Evolutionary conservation across 2,888 invertebrate genomes (phyloP), one percentile per base, ranked within the genome.

Genomic region (Ethmia dodecea): DNA sequence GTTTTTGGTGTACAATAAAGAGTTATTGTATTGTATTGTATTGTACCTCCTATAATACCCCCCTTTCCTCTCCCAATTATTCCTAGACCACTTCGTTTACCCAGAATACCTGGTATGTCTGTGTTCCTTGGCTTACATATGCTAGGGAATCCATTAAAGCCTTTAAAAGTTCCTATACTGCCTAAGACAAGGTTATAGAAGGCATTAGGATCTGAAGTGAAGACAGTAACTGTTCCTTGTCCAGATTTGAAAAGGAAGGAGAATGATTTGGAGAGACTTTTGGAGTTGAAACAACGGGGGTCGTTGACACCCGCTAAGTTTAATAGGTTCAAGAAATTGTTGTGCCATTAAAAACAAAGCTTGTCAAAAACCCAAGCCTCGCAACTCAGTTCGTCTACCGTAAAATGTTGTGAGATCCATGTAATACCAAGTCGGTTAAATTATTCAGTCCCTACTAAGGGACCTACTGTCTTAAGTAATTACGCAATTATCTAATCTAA

Each of bases 261-360:
- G 8, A 52, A 45, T 22, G 44, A 69, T 25, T 34, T 62, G 25
- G 45, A 57, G 25, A 73, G 60, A 35, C 54, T 81, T 3, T 10
- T 56, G 5, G 53, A 70, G 8, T 46, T 80, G 22, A 72, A 57
- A 35, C 61, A 39, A 10, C 58, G 50, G 33, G 75, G 79, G 0
- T 55, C 63, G 0, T 35, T 80, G 29, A 64, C 71, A 0, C 48
- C 59, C 1, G 41, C 55, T 1, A 69, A 77, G 35, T 73, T 58
- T 49, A 18, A 60, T 11, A 55, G 55, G 26, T 69, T 75, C 42
- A 71, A 58, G 37, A 73, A 61, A 36, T 32, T 77, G 9, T 42
- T 74, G n/a, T n/a, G n/a, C n/a, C n/a, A n/a, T n/a, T n/a, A n/a
- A n/a, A n/a, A n/a, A n/a, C n/a, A n/a, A n/a, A n/a, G n/a, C n/a